Evolutionary conservation across 2,888 invertebrate genomes (phyloP).

Genomic region (Platerodrilus igneus): DNA sequence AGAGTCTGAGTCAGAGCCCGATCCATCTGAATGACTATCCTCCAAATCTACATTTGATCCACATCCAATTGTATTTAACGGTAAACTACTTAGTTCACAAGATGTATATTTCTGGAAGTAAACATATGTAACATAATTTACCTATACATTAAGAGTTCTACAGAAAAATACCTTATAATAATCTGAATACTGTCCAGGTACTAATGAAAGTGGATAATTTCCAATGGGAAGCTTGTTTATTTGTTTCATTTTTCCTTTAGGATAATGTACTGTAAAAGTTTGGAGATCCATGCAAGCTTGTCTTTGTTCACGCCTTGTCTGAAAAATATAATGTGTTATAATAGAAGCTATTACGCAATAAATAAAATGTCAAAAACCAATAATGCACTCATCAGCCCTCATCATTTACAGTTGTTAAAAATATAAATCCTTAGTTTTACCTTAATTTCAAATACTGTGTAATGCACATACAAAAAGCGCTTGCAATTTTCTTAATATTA

Average conservation of each 20-base stretch:
- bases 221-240: conserved; percentile 54
- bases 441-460: conserved; percentile 13
- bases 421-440: neutral
- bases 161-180: conserved; percentile 69
- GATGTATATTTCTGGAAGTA: conserved; percentile 60
- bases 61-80: conserved; percentile 84
- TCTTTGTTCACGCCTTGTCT: conserved; percentile 66
- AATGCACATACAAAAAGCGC: too few relatives aligned
- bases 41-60: conserved; percentile 49
- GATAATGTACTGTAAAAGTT: conserved; percentile 80
- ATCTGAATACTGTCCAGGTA: conserved; percentile 96
- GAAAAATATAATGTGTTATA: too few relatives aligned
- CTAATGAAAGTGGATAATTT: conserved; percentile 85
- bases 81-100: conserved; percentile 85
- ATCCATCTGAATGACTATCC: conserved; percentile 52
- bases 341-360: conserved; percentile 12
- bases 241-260: conserved; percentile 50
- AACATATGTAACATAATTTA: conserved; percentile 4
- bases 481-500: too few relatives aligned
- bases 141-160: neutral
- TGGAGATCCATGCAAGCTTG: conserved; percentile 88
- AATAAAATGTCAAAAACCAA: conserved; percentile 1
- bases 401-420: neutral
- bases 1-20: conserved; percentile 49
- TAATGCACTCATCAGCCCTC: neutral